Conservation (phyloP, 2,797 vertebrate species). For the Macropodus opercularis region DNA sequence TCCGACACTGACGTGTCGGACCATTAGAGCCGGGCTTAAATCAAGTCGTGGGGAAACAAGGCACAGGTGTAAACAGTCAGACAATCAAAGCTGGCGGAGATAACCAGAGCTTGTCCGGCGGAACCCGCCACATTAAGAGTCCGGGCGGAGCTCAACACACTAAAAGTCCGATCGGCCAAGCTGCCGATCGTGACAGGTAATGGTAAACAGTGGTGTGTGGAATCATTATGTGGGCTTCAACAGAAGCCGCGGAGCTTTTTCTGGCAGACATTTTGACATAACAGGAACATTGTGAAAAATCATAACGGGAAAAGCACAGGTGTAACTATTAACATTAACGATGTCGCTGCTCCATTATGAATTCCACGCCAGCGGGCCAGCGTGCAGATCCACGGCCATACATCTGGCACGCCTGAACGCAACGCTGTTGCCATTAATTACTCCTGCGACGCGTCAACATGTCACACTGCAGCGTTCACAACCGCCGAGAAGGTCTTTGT, state of each 20-base stretch:
- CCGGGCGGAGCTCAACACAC: too few species aligned
- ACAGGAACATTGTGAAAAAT: constrained; percentile 62
- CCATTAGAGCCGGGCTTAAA: too few species aligned
- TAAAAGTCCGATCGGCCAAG: too few species aligned
- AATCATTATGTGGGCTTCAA: constrained; percentile 22
- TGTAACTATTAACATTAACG: constrained; percentile 54
- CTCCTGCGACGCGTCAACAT: constrained; percentile 1
- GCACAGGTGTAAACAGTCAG: too few species aligned
- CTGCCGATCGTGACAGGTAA: too few species aligned
- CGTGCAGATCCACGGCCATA: background rate
- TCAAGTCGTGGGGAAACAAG: too few species aligned
- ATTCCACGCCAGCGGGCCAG: constrained; percentile 20
- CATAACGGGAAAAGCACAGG: constrained; percentile 39
- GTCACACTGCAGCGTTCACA: constrained; percentile 1
- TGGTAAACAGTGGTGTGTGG: constrained; percentile 5
- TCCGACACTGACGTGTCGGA: too few species aligned
- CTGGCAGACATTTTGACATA: constrained; percentile 48
- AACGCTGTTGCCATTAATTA: constrained; percentile 5
- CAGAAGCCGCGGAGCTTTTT: constrained; percentile 18
- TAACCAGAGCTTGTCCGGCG: too few species aligned
- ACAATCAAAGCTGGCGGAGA: too few species aligned
- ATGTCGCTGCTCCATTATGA: constrained; percentile 30
- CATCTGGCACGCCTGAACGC: constrained; percentile 8
- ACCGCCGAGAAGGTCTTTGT: background rate
- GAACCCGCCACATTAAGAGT: too few species aligned